A percentile compares a stretch with the other conserved stretches of the same genome.
Conservation (phyloP, 2,113 vertebrate species). For the Eonycteris spelaea region DNA sequence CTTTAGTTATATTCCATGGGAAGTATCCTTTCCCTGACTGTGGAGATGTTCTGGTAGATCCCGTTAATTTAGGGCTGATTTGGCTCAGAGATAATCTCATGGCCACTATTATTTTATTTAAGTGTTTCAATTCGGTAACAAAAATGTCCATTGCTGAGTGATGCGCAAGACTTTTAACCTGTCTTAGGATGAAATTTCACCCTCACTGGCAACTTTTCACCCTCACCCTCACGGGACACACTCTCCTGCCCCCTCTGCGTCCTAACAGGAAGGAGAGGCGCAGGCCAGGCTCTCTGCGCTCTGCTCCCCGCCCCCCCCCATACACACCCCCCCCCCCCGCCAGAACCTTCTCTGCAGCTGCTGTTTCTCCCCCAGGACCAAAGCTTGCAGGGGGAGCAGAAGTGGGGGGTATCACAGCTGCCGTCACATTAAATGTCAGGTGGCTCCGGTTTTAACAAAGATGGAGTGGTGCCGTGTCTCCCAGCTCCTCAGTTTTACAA, state of each 20-base stretch:
- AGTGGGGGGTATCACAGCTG: accelerated
- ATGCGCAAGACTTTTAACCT: background rate
- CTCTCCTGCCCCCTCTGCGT: too few relatives aligned
- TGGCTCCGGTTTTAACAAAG: too few relatives aligned
- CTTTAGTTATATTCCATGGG: background rate
- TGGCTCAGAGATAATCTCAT: background rate
- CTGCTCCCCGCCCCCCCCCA: too few relatives aligned
- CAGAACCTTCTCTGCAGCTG: background rate
- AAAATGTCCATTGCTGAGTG: background rate
- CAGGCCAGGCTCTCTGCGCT: background rate
- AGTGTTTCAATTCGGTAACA: background rate
- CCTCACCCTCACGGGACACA: too few relatives aligned
- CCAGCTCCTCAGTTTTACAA: background rate
- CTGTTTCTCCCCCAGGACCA: background rate
- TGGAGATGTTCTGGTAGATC: background rate
- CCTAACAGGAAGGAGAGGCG: too few relatives aligned
- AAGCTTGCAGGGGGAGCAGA: background rate
- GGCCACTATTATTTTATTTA: too few relatives aligned
- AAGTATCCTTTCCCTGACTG: background rate
- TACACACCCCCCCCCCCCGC: too few relatives aligned
- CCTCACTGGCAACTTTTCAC: accelerated
- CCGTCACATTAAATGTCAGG: background rate
- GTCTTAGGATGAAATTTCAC: background rate
- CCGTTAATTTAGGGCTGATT: background rate
- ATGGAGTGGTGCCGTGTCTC: background rate